phyloP scores from a whole-genome alignment of 2,113 vertebrate species.

The Tragelaphus strepsiceros region DNA sequence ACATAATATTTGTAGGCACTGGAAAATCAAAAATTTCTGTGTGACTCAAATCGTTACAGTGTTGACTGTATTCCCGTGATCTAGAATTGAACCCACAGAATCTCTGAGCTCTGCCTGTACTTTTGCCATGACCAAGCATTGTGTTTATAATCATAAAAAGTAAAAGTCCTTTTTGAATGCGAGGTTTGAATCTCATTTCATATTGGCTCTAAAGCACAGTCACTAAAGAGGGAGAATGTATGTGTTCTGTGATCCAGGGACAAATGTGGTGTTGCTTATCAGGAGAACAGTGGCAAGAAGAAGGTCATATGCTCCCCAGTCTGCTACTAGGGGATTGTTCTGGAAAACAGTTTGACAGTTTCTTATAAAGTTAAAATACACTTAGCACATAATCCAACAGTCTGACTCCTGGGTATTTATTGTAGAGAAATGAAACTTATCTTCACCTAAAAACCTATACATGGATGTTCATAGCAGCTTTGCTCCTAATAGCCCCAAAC shows the following conservation, averaged over 20 bases:
- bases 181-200: not conserved
- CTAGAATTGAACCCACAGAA: not conserved
- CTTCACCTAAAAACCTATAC: not conserved
- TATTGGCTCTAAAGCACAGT: not conserved
- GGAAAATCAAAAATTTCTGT: not conserved
- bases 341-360: not conserved
- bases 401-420: not conserved
- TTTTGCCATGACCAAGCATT: not conserved
- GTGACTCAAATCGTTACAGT: not conserved
- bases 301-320: too few relatives aligned
- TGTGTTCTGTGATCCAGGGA: not conserved
- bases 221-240: accelerated
- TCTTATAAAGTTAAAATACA: not conserved
- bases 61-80: too few relatives aligned
- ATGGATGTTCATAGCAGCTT: not conserved
- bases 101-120: not conserved
- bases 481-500: not conserved
- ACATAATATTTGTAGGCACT: not conserved
- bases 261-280: accelerated
- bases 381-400: not conserved
- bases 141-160: not conserved
- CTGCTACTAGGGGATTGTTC: not conserved
- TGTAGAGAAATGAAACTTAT: not conserved
- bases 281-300: not conserved
- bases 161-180: not conserved